Evolutionary conservation across 2,797 vertebrate genomes (phyloP).

Genomic region (Yasuhikotakia modesta): DNA sequence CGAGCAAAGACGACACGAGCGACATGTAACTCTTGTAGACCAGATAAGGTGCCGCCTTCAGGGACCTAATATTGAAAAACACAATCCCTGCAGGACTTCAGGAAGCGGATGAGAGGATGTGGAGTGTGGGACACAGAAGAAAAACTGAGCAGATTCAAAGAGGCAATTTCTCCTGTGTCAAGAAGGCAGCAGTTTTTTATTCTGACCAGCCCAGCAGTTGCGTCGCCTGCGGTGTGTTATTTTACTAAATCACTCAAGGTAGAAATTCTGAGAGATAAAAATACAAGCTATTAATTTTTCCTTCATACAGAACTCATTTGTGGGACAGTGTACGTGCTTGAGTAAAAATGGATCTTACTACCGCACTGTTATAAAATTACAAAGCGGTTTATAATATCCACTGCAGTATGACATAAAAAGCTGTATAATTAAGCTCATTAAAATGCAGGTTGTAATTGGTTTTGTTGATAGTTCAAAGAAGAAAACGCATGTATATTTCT

Average conservation of each 20-base stretch:
- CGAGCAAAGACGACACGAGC: not conserved
- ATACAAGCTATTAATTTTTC: not conserved
- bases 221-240: not conserved
- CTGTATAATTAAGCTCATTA: too few relatives aligned
- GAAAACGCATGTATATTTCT: too few relatives aligned
- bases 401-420: too few relatives aligned
- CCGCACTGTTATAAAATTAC: too few relatives aligned
- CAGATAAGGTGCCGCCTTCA: slow-evolving; percentile 24
- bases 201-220: not conserved
- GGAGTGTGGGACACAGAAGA: not conserved
- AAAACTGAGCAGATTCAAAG: slow-evolving; percentile 33
- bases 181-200: not conserved
- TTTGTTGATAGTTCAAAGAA: too few relatives aligned
- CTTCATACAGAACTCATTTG: not conserved
- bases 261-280: slow-evolving; percentile 10
- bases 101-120: slow-evolving; percentile 7
- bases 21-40: slow-evolving; percentile 2
- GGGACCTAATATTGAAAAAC: slow-evolving; percentile 16
- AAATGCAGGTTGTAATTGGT: too few relatives aligned
- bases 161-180: slow-evolving; percentile 36
- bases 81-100: slow-evolving; percentile 19
- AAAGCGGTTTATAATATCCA: too few relatives aligned
- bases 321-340: not conserved
- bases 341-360: not conserved
- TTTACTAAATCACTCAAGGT: slow-evolving; percentile 13